These are phyloP conservation scores for Colletes latitarsis DNA, from an alignment of 1,140 invertebrate species.

Conservation along the genomic window DNA sequence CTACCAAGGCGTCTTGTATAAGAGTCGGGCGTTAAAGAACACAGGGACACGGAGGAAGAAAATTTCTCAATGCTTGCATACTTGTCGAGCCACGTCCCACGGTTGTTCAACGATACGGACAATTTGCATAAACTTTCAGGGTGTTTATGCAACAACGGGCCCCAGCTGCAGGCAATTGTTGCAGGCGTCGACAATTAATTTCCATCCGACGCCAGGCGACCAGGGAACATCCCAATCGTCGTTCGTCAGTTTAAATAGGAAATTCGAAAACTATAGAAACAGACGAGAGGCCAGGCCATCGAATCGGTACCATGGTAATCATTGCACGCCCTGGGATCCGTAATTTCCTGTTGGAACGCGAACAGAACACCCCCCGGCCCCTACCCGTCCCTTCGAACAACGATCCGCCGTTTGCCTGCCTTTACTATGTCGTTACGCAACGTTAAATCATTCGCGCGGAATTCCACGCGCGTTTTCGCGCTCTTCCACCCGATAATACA, in stretches of 20 bases:
- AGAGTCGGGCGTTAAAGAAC: not conserved
- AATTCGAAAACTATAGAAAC: constrained; percentile 42
- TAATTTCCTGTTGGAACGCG: constrained; percentile 52
- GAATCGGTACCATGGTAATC: constrained; percentile 15
- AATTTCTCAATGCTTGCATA: not conserved
- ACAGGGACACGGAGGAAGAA: not conserved
- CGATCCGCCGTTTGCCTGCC: constrained; percentile 22
- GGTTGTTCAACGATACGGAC: not conserved
- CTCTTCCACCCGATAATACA: constrained; percentile 10
- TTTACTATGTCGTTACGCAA: constrained; percentile 39
- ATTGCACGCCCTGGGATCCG: constrained; percentile 36
- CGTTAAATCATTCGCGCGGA: constrained; percentile 28
- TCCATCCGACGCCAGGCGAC: not conserved
- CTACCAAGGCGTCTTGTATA: too few relatives aligned
- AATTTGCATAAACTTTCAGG: not conserved
- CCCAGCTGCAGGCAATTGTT: not conserved
- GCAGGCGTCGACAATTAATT: constrained; percentile 29
- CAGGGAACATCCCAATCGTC: not conserved
- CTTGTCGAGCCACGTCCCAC: not conserved
- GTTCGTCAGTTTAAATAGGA: constrained; percentile 1
- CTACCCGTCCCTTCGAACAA: constrained; percentile 36
- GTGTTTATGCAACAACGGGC: not conserved
- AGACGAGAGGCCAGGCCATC: not conserved
- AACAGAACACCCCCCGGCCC: not conserved
- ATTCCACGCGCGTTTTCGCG: constrained; percentile 19